A percentile compares a stretch with the other conserved stretches of the same genome.
Conservation (phyloP, 2,113 vertebrate genomes). For the Ranitomeya variabilis region DNA sequence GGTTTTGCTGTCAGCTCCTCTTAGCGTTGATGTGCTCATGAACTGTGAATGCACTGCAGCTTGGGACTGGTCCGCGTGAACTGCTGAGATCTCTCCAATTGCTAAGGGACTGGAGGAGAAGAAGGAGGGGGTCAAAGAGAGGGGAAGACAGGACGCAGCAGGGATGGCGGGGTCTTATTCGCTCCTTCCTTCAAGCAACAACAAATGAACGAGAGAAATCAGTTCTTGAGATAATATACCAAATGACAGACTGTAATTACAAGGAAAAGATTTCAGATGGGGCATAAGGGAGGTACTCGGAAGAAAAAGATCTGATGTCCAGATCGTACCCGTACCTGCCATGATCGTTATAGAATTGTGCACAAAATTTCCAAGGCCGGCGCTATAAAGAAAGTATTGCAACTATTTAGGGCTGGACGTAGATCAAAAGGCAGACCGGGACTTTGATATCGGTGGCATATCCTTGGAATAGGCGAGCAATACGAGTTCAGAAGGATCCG, state of each 20-base stretch:
- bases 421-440: no score
- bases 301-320: constrained; percentile 41
- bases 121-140: neutral
- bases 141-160: neutral
- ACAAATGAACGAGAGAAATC: constrained; percentile 44
- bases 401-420: neutral
- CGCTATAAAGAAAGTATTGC: neutral
- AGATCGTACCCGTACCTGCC: neutral
- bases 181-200: constrained; percentile 50
- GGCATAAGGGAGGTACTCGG: neutral
- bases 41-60: constrained; percentile 82
- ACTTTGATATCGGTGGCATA: no score
- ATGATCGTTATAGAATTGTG: neutral
- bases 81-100: constrained; percentile 40
- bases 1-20: constrained; percentile 80
- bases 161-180: neutral
- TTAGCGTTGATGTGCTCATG: constrained; percentile 77
- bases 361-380: no score
- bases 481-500: no score
- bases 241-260: constrained; percentile 40
- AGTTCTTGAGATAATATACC: constrained; percentile 52
- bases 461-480: no score
- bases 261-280: constrained; percentile 27
- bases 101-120: neutral
- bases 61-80: constrained; percentile 61